phyloP scores from a whole-genome alignment of 2,113 vertebrate species.

The Syngnathus typhle region DNA sequence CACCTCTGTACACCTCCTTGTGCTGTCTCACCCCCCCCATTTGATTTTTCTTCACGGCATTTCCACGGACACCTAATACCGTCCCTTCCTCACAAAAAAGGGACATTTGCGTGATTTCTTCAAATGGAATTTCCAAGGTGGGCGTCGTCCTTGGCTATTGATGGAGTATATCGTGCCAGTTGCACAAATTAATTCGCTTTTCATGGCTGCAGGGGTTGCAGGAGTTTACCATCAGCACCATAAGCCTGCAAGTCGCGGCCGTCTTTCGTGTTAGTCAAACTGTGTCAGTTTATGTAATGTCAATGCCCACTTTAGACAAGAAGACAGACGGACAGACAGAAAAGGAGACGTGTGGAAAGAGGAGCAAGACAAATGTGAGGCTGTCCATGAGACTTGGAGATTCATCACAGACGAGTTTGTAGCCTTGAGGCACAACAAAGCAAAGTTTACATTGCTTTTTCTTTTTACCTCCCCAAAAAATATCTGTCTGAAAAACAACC shows the following conservation, averaged over 20 bases:
- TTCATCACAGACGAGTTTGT: conserved; percentile 31
- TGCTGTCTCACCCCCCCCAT: conserved; percentile 10
- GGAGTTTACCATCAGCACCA: conserved; percentile 6
- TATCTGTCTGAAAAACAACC: background rate
- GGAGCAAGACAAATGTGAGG: conserved; percentile 24
- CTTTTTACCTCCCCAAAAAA: background rate
- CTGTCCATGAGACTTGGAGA: conserved; percentile 35
- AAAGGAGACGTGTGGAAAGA: conserved; percentile 24
- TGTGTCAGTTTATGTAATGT: conserved; percentile 54
- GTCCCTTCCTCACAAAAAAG: conserved; percentile 59
- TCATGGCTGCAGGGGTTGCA: background rate
- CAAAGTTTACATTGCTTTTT: conserved; percentile 16
- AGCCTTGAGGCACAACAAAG: conserved; percentile 29
- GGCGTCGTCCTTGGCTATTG: conserved; percentile 53
- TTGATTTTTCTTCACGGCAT: conserved; percentile 16
- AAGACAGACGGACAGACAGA: conserved; percentile 23
- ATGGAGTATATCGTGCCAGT: conserved; percentile 16
- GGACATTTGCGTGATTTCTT: conserved; percentile 67
- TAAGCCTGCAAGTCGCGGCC: conserved; percentile 31
- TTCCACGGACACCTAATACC: conserved; percentile 66
- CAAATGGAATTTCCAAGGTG: conserved; percentile 61
- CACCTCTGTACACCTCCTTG: conserved; percentile 20
- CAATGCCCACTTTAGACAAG: conserved; percentile 24
- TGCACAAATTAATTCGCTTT: conserved; percentile 18
- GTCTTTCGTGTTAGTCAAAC: conserved; percentile 49